These are phyloP conservation scores for Coracias cyanogaster DNA, from an alignment of 2,797 vertebrate species.

Conservation along the genomic window DNA sequence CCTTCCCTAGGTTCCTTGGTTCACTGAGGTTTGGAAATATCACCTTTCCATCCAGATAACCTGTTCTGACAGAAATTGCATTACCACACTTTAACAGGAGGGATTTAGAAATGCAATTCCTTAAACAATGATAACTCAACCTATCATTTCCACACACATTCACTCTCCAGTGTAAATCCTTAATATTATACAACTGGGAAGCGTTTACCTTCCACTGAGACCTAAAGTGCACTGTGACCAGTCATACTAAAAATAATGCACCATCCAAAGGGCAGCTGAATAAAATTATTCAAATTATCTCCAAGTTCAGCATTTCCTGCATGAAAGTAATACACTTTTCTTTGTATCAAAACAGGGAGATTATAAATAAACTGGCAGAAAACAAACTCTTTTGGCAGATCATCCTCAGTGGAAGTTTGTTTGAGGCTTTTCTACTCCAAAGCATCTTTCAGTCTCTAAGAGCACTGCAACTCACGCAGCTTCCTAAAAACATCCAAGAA, in stretches of 20 bases:
- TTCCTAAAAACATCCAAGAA: background rate
- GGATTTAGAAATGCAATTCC: background rate
- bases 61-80: background rate
- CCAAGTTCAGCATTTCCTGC: background rate
- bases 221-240: background rate
- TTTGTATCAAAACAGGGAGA: background rate
- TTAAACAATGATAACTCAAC: background rate
- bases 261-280: background rate
- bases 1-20: background rate
- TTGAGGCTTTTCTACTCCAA: background rate
- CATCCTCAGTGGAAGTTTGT: background rate
- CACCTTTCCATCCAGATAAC: background rate
- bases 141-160: background rate
- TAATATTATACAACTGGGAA: background rate
- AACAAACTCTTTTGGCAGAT: background rate
- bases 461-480: background rate
- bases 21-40: background rate
- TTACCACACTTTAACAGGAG: background rate
- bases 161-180: background rate
- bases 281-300: background rate
- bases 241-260: background rate
- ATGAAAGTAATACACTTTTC: background rate
- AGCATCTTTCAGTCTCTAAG: background rate
- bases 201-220: background rate
- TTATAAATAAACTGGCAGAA: background rate